Base-by-base conservation (phyloP, 64 coral and sea anemone species). In the Dendronephthya gigantea region DNA sequence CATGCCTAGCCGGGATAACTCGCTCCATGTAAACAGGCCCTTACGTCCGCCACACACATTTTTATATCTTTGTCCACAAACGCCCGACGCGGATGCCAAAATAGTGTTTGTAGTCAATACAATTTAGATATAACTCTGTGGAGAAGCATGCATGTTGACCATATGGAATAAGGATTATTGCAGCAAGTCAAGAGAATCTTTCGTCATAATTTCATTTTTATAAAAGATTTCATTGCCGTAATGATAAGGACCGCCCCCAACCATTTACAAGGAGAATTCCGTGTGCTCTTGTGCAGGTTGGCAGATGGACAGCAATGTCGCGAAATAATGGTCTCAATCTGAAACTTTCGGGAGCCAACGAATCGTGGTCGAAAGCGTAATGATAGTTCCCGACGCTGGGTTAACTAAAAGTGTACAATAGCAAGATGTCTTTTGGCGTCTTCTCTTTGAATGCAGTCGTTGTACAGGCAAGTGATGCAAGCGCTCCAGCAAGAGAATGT, bases 351-450 rank as follows among this genome's bases (percentile, higher is more conserved):
- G 72, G 72, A 13, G 36, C 72, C 31, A 37, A 79, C 36, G 9
- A 0, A 35, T 79, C 72, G 31, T 79, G 72, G 0, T 29, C 30
- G 10, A 9, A 31, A 69, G 84, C 84, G 50, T 86, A 86, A 55
- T 66, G 32, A 66, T 86, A 86, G 40, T 86, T 66, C 23, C 84
- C 84, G 35, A 86, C 84, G 4, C 84, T 55, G 50, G 84, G 84
- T 66, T 86, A 55, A 86, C 84, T 55, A 50, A 86, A 86, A 55
- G 50, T 86, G 84, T 86, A 86, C 47, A 86, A 66, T 27, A 65
- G 16, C 34, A 86, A 40, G 31, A 39, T 86, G 50, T 66, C 62
- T 39, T 86, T 86, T 22, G 51, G 31, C 1, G 84, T 66, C 50
- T 66, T 35, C 25, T 27, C 8, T 50, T 86, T 55, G 40, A 66